A percentile compares a stretch with the other conserved stretches of the same genome.
phyloP scores from a whole-genome alignment of 2,113 vertebrate species.

The Glaucomys volans region DNA sequence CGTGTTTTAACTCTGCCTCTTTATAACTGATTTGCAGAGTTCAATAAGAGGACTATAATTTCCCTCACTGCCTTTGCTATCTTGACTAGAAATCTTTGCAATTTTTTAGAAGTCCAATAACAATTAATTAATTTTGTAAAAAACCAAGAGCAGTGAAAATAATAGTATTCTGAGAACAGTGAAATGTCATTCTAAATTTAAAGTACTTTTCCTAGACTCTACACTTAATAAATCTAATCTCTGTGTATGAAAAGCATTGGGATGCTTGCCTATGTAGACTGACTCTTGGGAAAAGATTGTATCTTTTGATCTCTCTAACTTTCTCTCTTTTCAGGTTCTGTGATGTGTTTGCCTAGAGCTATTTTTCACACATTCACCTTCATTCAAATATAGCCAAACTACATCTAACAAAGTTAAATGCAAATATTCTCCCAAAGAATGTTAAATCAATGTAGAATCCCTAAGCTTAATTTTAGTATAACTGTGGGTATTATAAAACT shows the following conservation, averaged over 20 bases:
- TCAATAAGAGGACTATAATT: not conserved
- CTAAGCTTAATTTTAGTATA: slow-evolving; percentile 16
- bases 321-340: not conserved
- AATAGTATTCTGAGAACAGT: not conserved
- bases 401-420: not conserved
- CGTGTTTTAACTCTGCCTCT: not conserved
- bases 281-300: not conserved
- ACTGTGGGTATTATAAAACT: not conserved
- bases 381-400: not conserved
- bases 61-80: not conserved
- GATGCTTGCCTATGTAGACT: not conserved
- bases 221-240: not conserved
- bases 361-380: not conserved
- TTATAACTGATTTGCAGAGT: not conserved
- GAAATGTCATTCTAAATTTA: not conserved
- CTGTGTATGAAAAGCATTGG: not conserved
- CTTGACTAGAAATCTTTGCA: not conserved
- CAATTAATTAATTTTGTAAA: not conserved
- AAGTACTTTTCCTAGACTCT: not conserved
- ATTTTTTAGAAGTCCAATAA: not conserved
- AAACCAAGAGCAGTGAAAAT: not conserved
- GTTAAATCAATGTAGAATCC: not conserved
- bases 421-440: not conserved
- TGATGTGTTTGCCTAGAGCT: not conserved
- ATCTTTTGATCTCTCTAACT: not conserved